Percentiles rank a stretch among this genome's conserved stretches.
Conservation (phyloP, 1,140 invertebrate species). For the Halictus rubicundus region DNA sequence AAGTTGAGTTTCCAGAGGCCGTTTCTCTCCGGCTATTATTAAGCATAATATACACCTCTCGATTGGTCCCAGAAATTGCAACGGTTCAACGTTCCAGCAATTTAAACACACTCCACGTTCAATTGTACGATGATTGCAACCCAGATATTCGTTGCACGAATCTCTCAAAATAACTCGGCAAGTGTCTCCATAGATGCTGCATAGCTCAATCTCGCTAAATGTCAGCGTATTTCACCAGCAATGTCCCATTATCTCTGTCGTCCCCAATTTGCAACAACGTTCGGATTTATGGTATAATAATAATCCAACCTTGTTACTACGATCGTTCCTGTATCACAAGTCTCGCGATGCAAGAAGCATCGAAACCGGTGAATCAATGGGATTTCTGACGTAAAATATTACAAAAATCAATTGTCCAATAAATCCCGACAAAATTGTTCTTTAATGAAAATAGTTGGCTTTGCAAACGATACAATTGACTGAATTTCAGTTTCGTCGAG, state of each 20-base stretch:
- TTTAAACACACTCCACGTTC: not conserved
- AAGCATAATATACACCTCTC: not conserved
- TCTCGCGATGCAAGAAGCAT: not conserved
- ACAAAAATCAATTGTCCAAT: constrained; percentile 44
- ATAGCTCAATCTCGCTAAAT: constrained; percentile 8
- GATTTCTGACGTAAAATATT: constrained; percentile 30
- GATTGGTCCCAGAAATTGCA: no score
- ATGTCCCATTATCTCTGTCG: not conserved
- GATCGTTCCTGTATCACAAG: not conserved
- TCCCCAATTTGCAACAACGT: constrained; percentile 11
- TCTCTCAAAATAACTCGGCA: not conserved
- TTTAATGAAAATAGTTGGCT: no score
- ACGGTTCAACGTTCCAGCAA: not conserved
- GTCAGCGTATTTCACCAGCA: not conserved
- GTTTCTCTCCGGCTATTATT: not conserved
- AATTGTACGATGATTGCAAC: not conserved
- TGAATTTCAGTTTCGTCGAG: no score
- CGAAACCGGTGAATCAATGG: not conserved
- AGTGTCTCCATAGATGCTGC: constrained; percentile 3
- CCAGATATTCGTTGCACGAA: not conserved
- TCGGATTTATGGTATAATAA: constrained; percentile 10
- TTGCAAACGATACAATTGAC: no score
- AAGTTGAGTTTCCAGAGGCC: not conserved
- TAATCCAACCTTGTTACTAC: constrained; percentile 1
- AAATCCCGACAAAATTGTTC: no score